Evolutionary conservation across 1,140 invertebrate genomes (phyloP), one percentile per base, ranked within the genome.

Genomic region (Chrysomallon squamiferum): DNA sequence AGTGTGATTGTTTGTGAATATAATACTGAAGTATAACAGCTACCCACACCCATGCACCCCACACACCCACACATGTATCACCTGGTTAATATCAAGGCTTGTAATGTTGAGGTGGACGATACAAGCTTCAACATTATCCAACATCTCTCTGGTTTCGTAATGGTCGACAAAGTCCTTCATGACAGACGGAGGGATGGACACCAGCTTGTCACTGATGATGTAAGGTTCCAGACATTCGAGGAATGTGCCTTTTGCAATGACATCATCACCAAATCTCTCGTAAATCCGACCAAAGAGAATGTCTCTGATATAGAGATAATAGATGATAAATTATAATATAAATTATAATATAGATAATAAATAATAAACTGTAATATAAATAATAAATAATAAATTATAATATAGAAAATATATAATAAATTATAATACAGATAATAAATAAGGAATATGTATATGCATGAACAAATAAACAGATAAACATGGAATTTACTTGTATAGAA

Each of bases 21-120:
- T n/a, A n/a, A n/a, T n/a, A n/a, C n/a, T n/a, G n/a, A n/a, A n/a
- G n/a, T n/a, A n/a, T n/a, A n/a, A n/a, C n/a, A n/a, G n/a, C n/a
- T n/a, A n/a, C n/a, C n/a, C n/a, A n/a, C n/a, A n/a, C n/a, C n/a
- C n/a, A n/a, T n/a, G n/a, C n/a, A n/a, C n/a, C n/a, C n/a, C n/a
- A n/a, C n/a, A n/a, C n/a, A n/a, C n/a, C n/a, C n/a, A n/a, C n/a
- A n/a, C n/a, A n/a, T n/a, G n/a, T n/a, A n/a, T 38, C 69, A 92
- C 91, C 85, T 96, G 93, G 83, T 97, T 93, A 50, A 97, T 90
- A 86, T 97, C 95, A 30, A 97, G 84, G 72, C 92, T 95, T 61
- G 90, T 88, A 56, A 97, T 91, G 65, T 94, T 90, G 32, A 97
- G 84, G 75, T 93, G 90, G 7, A 95, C 89, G 41, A 96, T 89